phyloP scores from a whole-genome alignment of 2,888 invertebrate genomes.

The Schizaphis graminum region DNA sequence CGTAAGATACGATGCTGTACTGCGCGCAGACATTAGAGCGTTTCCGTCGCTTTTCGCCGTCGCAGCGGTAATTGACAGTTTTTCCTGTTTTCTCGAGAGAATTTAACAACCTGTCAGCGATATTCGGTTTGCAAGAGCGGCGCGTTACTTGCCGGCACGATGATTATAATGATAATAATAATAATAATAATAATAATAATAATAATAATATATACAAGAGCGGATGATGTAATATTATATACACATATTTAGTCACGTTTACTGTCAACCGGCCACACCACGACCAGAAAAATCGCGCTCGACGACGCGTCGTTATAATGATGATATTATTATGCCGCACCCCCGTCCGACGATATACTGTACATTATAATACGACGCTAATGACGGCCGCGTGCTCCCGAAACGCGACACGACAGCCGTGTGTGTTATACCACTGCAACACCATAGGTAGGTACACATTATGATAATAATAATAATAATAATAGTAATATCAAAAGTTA shows the following conservation, averaged over 20 bases:
- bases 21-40: not conserved
- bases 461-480: not conserved
- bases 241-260: slow-evolving; percentile 64
- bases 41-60: not conserved
- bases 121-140: not conserved
- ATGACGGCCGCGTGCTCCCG: slow-evolving; percentile 10
- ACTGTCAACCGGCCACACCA: slow-evolving; percentile 55
- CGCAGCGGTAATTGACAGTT: slow-evolving; percentile 39
- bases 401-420: not conserved
- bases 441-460: not conserved
- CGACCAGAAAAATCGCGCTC: not conserved
- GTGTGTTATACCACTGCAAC: not conserved
- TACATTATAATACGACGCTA: slow-evolving; percentile 9
- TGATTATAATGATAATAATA: slow-evolving; percentile 35
- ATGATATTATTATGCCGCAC: not conserved
- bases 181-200: slow-evolving; percentile 30
- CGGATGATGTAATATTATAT: not conserved
- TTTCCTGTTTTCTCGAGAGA: slow-evolving; percentile 13
- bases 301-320: slow-evolving; percentile 22
- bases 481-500: not conserved
- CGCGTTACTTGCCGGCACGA: not conserved
- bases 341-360: not conserved
- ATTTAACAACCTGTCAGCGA: slow-evolving; percentile 11
- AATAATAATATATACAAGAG: not conserved
- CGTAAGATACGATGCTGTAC: not conserved